Percentiles rank a stretch among this genome's conserved stretches.
Conservation (phyloP, 2,888 invertebrate genomes). For the Merodon equestris region DNA sequence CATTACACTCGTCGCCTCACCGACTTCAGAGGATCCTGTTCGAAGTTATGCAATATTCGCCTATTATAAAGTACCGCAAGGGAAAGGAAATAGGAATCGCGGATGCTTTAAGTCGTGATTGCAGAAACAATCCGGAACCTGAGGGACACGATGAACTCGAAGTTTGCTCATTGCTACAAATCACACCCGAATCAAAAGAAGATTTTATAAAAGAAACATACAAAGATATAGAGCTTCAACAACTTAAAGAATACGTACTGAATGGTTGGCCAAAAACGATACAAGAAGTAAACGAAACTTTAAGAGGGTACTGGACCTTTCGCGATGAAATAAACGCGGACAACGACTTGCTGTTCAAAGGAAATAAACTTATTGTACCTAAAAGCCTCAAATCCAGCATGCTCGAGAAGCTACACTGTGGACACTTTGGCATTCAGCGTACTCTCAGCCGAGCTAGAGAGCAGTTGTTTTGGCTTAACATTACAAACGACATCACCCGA, state of each 20-base stretch:
- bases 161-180: conserved; percentile 40
- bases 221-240: conserved; percentile 30
- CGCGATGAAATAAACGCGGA: conserved; percentile 44
- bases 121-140: conserved; percentile 24
- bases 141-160: conserved; percentile 46
- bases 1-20: conserved; percentile 48
- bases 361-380: conserved; percentile 29
- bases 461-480: conserved; percentile 16
- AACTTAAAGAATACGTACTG: conserved; percentile 44
- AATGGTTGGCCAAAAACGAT: conserved; percentile 51
- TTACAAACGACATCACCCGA: conserved; percentile 37
- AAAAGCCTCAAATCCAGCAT: not conserved
- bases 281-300: conserved; percentile 37
- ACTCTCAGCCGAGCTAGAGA: not conserved
- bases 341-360: conserved; percentile 52
- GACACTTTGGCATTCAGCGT: conserved; percentile 1
- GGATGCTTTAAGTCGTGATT: conserved; percentile 66
- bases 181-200: conserved; percentile 24
- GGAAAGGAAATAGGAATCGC: conserved; percentile 70
- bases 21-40: conserved; percentile 72
- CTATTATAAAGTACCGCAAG: conserved; percentile 69
- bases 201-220: conserved; percentile 26
- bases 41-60: conserved; percentile 67
- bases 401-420: not conserved
- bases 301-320: conserved; percentile 8